A percentile compares a stretch with the other conserved stretches of the same genome.
These are phyloP conservation scores for Ypsolopha sequella DNA, from an alignment of 2,888 invertebrate species.

Conservation along the genomic window DNA sequence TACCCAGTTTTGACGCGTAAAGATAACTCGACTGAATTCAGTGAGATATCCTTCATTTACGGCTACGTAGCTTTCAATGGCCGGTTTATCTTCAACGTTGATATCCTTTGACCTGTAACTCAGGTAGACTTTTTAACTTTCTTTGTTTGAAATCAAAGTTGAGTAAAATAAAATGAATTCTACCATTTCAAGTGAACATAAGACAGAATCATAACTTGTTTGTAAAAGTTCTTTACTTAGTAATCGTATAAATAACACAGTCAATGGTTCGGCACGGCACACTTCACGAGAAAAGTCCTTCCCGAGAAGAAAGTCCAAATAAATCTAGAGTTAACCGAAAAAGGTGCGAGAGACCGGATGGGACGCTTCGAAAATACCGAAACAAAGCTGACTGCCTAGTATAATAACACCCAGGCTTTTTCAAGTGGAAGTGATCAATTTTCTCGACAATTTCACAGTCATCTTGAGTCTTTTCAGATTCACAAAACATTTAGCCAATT, in stretches of 20 bases:
- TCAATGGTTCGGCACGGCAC: neutral
- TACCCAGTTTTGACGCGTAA: conserved; percentile 1
- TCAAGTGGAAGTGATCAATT: conserved; percentile 64
- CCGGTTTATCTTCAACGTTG: too few species aligned
- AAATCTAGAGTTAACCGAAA: neutral
- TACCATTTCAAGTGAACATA: too few species aligned
- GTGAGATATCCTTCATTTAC: too few species aligned
- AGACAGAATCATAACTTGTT: too few species aligned
- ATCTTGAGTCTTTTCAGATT: conserved; percentile 62
- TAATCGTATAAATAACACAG: neutral
- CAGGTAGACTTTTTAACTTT: too few species aligned
- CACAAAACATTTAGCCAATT: conserved; percentile 68
- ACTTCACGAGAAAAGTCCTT: neutral
- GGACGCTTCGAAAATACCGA: conserved; percentile 12
- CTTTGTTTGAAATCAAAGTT: too few species aligned
- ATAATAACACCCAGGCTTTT: conserved; percentile 41
- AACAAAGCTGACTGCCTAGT: conserved; percentile 25
- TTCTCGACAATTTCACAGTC: conserved; percentile 67
- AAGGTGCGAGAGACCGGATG: neutral
- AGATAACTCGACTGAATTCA: too few species aligned
- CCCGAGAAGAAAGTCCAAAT: neutral
- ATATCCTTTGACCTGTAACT: too few species aligned
- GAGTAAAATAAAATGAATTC: too few species aligned
- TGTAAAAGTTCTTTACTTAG: too few species aligned
- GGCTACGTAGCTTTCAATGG: too few species aligned